Percentiles rank a stretch among this genome's conserved stretches.
These are phyloP conservation scores for Setophaga coronata DNA, from an alignment of 2,113 vertebrate species.

Conservation along the genomic window DNA sequence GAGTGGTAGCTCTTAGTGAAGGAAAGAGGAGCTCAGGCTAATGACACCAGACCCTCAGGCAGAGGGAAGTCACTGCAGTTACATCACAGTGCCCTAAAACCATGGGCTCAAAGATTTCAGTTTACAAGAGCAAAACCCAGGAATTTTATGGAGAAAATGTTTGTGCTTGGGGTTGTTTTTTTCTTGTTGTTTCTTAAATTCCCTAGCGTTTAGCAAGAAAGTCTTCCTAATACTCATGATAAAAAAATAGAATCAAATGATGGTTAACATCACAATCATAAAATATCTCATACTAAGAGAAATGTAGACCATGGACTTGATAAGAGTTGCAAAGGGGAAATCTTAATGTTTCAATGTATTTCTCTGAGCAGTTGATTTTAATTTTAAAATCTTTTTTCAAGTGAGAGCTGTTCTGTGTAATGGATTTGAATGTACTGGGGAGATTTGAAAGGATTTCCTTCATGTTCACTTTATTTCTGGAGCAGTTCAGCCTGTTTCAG, in stretches of 20 bases:
- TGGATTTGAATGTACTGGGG: conserved; percentile 26
- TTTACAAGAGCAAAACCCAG: neutral
- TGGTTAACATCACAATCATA: neutral
- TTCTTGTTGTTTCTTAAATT: neutral
- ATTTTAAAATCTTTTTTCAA: neutral
- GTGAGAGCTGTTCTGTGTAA: conserved; percentile 16
- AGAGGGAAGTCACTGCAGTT: neutral
- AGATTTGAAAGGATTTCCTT: conserved; percentile 48
- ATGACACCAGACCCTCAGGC: conserved; percentile 10
- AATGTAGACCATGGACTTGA: neutral
- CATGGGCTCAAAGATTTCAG: neutral
- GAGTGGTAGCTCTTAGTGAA: neutral
- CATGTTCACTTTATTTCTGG: conserved; percentile 52
- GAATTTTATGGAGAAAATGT: neutral
- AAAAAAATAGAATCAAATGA: neutral
- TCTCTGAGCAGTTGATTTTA: neutral
- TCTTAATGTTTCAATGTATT: neutral
- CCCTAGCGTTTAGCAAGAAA: neutral
- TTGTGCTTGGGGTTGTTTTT: neutral
- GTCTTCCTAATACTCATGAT: neutral
- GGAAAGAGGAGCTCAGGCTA: neutral
- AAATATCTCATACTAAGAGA: neutral
- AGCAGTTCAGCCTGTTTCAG: conserved; percentile 14
- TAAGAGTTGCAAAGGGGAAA: neutral
- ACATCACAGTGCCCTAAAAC: neutral